Evolutionary conservation across 2,888 invertebrate genomes (phyloP), one percentile per base, ranked within the genome.

Genomic region (Pegoplata infirma): DNA sequence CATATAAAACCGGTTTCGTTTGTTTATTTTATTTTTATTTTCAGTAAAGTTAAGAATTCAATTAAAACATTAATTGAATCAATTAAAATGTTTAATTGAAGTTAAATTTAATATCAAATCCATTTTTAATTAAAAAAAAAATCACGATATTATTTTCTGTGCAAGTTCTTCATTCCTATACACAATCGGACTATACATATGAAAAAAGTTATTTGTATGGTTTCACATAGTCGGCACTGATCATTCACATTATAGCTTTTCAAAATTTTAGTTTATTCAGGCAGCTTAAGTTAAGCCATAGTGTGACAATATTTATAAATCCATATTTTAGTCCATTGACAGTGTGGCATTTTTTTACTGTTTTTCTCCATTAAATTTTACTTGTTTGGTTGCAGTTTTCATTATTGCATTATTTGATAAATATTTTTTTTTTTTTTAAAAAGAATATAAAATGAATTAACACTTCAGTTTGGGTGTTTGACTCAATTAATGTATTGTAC

Each of bases 281-380:
- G 25, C 66, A 40, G 47, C 47, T 66, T 55, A 61, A 67, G 47
- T 61, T 44, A 67, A 69, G 56, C 63, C 68, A 56, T 56, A 66
- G 59, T 72, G 59, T 61, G 55, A 72, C 67, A 67, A 67, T 59
- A 64, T 76, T 53, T 72, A 14, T 67, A 76, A 72, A 76, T 72
- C 49, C 61, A 67, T 76, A 61, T 25, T 47, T 76, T 66, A 66
- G 46, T 36, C 36, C 71, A 76, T 76, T 72, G 72, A 56, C 66
- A 66, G 59, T 16, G 19, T 55, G 53, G 16, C 72, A 55, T 66
- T 72, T 72, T n/a, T 14, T 21, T 10, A 53, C 19, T 61, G 59
- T 32, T 32, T 10, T 32, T 32, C 28, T 32, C 12, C 1, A 10
- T 66, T 14, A 67, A 47, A 32, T 47, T 3, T n/a, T 61, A 46